Conservation (phyloP, 2,113 vertebrate species). For the Chinchilla lanigera region DNA sequence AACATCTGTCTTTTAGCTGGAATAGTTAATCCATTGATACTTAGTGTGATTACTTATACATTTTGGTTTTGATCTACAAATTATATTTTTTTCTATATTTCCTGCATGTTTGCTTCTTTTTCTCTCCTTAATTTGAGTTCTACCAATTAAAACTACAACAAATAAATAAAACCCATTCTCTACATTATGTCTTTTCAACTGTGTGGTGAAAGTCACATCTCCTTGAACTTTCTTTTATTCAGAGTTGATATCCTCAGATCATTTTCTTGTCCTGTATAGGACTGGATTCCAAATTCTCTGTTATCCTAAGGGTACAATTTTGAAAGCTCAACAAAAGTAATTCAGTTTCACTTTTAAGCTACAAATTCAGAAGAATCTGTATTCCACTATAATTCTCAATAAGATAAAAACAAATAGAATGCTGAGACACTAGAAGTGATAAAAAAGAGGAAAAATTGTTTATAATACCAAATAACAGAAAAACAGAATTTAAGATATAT, state of each 20-base stretch:
- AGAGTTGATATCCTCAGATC: background rate
- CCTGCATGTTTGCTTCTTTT: background rate
- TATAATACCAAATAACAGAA: background rate
- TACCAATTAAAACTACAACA: background rate
- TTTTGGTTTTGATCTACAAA: background rate
- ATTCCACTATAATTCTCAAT: background rate
- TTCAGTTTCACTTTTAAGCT: background rate
- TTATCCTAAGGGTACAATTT: background rate
- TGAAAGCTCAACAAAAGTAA: background rate
- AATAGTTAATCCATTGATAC: background rate
- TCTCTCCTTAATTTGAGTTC: background rate
- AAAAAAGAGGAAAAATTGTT: background rate
- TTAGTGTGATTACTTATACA: background rate
- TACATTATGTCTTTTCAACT: background rate
- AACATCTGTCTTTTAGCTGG: background rate
- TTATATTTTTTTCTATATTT: background rate
- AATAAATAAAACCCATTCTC: background rate
- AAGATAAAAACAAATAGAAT: slow-evolving; percentile 34
- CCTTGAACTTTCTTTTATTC: slow-evolving; percentile 12
- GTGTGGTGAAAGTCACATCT: background rate
- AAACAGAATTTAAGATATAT: background rate
- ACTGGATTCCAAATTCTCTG: background rate
- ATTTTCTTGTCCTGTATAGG: background rate
- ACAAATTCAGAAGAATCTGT: background rate
- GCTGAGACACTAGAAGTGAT: background rate